phyloP scores from a whole-genome alignment of 2,888 invertebrate species.

The Hermaeophaga mercurialis region DNA sequence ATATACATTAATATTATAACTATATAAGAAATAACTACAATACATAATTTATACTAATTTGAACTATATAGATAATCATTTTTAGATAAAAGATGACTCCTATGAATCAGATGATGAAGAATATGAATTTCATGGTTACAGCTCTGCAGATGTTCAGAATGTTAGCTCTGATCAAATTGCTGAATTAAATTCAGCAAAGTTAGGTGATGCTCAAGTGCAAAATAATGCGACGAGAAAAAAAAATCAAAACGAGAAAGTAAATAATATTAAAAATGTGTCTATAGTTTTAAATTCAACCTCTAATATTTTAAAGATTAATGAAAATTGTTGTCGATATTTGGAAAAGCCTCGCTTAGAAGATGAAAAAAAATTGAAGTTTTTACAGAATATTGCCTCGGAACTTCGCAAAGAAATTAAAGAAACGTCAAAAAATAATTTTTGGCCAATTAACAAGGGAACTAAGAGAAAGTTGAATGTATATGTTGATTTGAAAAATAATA shows the following conservation, averaged over 20 bases:
- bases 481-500: constrained; percentile 35
- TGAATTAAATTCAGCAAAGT: not conserved
- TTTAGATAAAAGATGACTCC: constrained; percentile 39
- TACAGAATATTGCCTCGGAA: constrained; percentile 31
- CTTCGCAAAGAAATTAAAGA: constrained; percentile 35
- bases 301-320: not conserved
- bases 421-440: constrained; percentile 27
- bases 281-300: not conserved
- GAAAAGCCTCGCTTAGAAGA: constrained; percentile 28
- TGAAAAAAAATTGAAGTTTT: constrained; percentile 31
- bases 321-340: constrained; percentile 34
- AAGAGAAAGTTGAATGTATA: constrained; percentile 33
- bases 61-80: too few relatives aligned
- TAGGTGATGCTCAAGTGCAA: not conserved
- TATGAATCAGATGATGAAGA: constrained; percentile 42
- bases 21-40: too few relatives aligned
- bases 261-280: not conserved
- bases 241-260: not conserved
- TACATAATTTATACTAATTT: too few relatives aligned
- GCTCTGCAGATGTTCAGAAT: constrained; percentile 3
- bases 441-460: constrained; percentile 17
- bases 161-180: not conserved
- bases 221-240: not conserved
- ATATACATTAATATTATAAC: too few relatives aligned
- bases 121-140: constrained; percentile 21